These are phyloP conservation scores for Drosophila nebulosa DNA, from an alignment of 1,140 invertebrate species.

Conservation along the genomic window DNA sequence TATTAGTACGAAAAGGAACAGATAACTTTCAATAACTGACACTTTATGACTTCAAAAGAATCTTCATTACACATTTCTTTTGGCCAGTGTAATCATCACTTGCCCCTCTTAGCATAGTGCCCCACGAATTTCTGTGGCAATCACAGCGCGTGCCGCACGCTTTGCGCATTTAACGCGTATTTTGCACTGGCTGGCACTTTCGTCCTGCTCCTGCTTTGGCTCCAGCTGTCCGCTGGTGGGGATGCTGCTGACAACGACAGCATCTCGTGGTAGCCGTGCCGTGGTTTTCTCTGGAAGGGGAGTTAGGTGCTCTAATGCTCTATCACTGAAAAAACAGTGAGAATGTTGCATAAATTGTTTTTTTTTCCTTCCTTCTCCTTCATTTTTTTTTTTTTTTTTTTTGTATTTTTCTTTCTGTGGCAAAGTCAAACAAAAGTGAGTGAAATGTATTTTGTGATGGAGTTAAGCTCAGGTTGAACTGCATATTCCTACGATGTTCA, in stretches of 20 bases:
- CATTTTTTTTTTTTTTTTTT: neutral
- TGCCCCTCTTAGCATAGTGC: neutral
- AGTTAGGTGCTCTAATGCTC: constrained; percentile 13
- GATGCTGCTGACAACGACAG: constrained; percentile 10
- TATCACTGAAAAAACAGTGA: constrained; percentile 15
- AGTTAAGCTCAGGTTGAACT: constrained; percentile 27
- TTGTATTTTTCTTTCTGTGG: neutral
- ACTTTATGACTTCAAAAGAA: neutral
- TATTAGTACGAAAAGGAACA: no score
- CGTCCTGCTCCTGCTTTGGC: constrained; percentile 6
- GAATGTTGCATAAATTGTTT: constrained; percentile 73
- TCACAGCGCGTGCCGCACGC: constrained; percentile 73
- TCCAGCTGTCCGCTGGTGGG: neutral
- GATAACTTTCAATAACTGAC: no score
- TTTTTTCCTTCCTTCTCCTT: constrained; percentile 24
- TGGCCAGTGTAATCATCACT: neutral
- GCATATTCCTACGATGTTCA: constrained; percentile 3
- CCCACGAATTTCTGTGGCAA: constrained; percentile 36
- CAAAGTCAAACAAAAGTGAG: constrained; percentile 49
- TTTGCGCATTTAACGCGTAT: constrained; percentile 77
- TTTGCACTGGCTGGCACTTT: constrained; percentile 54
- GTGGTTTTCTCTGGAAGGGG: constrained; percentile 16
- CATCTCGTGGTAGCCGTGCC: neutral
- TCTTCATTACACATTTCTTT: neutral
- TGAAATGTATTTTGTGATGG: constrained; percentile 49